A percentile compares a stretch with the other conserved stretches of the same genome.
phyloP scores from a whole-genome alignment of 1,140 invertebrate genomes.

The Drosophila sp. region DNA sequence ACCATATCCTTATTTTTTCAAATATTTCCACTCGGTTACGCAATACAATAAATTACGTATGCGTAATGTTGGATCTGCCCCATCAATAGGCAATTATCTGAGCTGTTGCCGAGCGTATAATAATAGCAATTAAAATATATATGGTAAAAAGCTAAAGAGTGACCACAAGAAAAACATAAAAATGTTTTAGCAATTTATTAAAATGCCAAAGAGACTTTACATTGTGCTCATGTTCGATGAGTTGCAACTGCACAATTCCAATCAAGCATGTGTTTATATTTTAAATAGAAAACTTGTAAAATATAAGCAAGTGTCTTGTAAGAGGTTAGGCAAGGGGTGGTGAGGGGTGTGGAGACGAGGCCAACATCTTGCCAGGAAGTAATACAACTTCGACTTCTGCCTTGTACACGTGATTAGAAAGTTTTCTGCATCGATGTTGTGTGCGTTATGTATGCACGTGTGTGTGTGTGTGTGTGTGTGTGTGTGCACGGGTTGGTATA shows the following conservation, averaged over 20 bases:
- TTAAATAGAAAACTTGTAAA: conserved; percentile 76
- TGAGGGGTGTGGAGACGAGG: neutral
- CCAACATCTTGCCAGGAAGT: conserved; percentile 62
- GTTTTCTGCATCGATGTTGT: conserved; percentile 55
- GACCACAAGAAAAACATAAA: conserved; percentile 40
- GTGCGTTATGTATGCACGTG: conserved; percentile 20
- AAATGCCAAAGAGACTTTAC: conserved; percentile 32
- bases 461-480: conserved; percentile 37
- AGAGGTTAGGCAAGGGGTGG: neutral
- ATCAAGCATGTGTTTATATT: conserved; percentile 80
- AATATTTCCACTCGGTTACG: too few species aligned
- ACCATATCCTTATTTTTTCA: neutral
- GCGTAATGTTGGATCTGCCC: neutral
- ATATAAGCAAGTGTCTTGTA: conserved; percentile 43
- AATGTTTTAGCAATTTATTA: conserved; percentile 42
- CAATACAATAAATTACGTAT: neutral
- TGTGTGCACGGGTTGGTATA: conserved; percentile 51
- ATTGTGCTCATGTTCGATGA: conserved; percentile 22
- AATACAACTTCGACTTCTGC: conserved; percentile 66
- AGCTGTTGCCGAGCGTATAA: conserved; percentile 43
- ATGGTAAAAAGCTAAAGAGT: neutral
- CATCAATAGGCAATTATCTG: neutral
- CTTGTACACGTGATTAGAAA: conserved; percentile 81
- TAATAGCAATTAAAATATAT: conserved; percentile 76
- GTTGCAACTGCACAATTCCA: conserved; percentile 56